A percentile compares a stretch with the other conserved stretches of the same genome.
Evolutionary conservation across 1,140 invertebrate species (phyloP).

Genomic region (Acromyrmex heyeri): DNA sequence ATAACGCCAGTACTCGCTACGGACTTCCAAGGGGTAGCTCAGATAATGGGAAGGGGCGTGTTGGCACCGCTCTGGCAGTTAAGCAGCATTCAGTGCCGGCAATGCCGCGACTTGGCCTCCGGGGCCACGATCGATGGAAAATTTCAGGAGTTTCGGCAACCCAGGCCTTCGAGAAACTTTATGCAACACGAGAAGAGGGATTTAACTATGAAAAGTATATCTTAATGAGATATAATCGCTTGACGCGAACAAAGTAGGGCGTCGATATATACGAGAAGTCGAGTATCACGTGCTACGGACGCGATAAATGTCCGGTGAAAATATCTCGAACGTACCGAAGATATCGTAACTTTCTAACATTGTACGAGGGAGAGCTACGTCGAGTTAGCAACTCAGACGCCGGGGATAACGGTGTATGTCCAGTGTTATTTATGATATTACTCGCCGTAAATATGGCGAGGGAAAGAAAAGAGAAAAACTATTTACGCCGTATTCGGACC

Average conservation of each 20-base stretch:
- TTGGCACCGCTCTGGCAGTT: slow-evolving; percentile 85
- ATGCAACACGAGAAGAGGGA: not conserved
- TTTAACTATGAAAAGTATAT: not conserved
- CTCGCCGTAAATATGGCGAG: slow-evolving; percentile 62
- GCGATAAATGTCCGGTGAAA: slow-evolving; percentile 55
- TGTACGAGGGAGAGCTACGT: slow-evolving; percentile 18
- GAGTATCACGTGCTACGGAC: slow-evolving; percentile 26
- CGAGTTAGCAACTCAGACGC: slow-evolving; percentile 50
- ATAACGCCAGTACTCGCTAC: slow-evolving; percentile 84
- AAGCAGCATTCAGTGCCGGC: slow-evolving; percentile 82
- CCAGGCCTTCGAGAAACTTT: not conserved
- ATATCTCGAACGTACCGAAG: slow-evolving; percentile 21
- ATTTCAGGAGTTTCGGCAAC: slow-evolving; percentile 64
- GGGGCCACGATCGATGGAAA: slow-evolving; percentile 72
- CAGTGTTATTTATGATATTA: slow-evolving; percentile 62
- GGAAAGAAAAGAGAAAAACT: not conserved
- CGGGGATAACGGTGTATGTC: slow-evolving; percentile 44
- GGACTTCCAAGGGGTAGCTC: slow-evolving; percentile 83
- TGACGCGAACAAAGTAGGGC: not conserved
- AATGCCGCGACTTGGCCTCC: slow-evolving; percentile 66
- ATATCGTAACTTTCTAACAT: slow-evolving; percentile 59
- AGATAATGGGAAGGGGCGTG: slow-evolving; percentile 84
- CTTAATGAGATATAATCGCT: not conserved
- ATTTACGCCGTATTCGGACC: slow-evolving; percentile 26
- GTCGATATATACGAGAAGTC: not conserved